phyloP scores from a whole-genome alignment of 2,888 invertebrate species.

The Rotaria macrura region DNA sequence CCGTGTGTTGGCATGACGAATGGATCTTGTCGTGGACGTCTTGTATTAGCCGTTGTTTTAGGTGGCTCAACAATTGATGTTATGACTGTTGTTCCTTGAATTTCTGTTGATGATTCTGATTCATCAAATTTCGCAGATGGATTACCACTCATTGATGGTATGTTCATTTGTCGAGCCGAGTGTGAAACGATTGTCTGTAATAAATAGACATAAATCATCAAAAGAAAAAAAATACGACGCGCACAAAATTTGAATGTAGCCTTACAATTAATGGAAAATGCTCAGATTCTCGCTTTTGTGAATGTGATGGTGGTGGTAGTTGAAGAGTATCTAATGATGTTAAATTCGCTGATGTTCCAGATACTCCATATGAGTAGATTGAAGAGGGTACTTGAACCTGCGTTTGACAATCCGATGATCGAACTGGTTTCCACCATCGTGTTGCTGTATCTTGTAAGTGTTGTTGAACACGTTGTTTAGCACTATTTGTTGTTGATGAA shows the following conservation, averaged over 20 bases:
- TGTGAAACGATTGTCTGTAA: neutral
- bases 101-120: neutral
- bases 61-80: neutral
- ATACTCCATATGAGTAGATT: neutral
- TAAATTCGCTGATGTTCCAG: neutral
- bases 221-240: too few relatives aligned
- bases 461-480: neutral
- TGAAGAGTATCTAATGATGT: neutral
- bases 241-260: too few relatives aligned
- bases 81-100: neutral
- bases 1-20: neutral
- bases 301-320: too few relatives aligned
- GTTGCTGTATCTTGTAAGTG: conserved; percentile 14
- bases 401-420: neutral
- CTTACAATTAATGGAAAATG: neutral
- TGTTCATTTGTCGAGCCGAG: neutral
- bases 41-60: neutral
- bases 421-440: conserved; percentile 2
- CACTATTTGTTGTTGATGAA: neutral
- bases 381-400: neutral
- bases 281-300: neutral
- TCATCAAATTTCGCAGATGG: neutral
- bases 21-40: neutral
- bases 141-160: neutral
- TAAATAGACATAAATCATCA: neutral